These are phyloP conservation scores for Stegana nigrithorax DNA, from an alignment of 2,888 invertebrate genomes.

Conservation along the genomic window DNA sequence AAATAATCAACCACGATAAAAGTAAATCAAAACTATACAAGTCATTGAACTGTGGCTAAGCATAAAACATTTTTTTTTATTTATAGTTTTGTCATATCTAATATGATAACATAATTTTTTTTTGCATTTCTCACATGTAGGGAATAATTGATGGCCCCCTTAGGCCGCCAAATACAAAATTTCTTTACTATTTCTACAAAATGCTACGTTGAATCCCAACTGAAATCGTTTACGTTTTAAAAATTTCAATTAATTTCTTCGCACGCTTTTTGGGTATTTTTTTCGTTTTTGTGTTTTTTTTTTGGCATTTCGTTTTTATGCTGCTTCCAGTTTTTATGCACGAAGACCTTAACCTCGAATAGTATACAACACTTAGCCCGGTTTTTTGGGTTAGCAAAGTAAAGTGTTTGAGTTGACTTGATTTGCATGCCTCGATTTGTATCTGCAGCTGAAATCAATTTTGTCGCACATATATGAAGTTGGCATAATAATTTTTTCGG, in stretches of 20 bases:
- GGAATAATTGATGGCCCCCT: no score
- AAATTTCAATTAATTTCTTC: no score
- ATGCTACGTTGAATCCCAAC: not conserved
- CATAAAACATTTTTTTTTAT: constrained; percentile 1
- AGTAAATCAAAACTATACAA: not conserved
- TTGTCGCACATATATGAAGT: constrained; percentile 38
- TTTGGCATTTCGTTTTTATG: no score
- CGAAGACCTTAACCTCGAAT: constrained; percentile 46
- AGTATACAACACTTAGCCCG: not conserved
- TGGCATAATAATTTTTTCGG: constrained; percentile 48
- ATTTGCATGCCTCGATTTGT: constrained; percentile 36
- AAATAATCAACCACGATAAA: not conserved
- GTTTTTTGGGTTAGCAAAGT: constrained; percentile 43
- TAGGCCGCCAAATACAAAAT: no score
- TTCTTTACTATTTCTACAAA: not conserved
- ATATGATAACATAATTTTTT: constrained; percentile 9
- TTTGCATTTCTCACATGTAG: not conserved
- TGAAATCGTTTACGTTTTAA: not conserved
- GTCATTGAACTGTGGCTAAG: constrained; percentile 11
- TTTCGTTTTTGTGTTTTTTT: not conserved
- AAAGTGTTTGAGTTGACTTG: constrained; percentile 15
- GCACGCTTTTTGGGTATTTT: no score
- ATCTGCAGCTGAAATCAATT: constrained; percentile 35
- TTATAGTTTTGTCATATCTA: not conserved
- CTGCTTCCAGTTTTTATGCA: no score